Evolutionary conservation across 37 sponge, comb jelly and placozoan species (phyloP).

Genomic region (Spongilla lacustris): DNA sequence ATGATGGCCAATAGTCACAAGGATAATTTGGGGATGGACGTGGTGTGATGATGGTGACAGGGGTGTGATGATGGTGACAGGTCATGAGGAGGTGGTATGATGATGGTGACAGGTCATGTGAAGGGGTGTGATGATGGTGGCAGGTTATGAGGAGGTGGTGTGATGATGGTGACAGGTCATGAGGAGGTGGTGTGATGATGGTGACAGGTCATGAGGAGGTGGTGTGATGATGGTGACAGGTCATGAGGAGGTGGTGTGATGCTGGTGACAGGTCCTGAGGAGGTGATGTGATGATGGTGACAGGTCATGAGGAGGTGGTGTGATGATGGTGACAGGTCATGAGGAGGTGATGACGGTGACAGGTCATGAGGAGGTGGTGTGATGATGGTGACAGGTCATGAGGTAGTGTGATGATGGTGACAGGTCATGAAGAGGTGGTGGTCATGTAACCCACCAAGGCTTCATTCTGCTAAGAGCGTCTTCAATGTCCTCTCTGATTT

Average conservation of each 20-base stretch:
- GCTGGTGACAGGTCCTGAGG: not conserved
- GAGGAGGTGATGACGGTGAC: not conserved
- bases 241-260: not conserved
- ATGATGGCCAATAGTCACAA: too few relatives aligned
- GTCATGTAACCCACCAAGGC: conserved; percentile 77
- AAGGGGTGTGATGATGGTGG: not conserved
- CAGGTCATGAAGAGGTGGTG: too few relatives aligned
- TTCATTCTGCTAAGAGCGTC: conserved; percentile 86
- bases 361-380: not conserved
- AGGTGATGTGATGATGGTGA: not conserved
- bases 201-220: not conserved
- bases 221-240: not conserved
- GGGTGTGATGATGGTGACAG: not conserved
- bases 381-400: not conserved
- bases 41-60: not conserved
- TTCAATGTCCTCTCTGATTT: conserved; percentile 93
- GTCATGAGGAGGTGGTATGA: not conserved
- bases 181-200: not conserved
- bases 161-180: not conserved
- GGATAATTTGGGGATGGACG: too few relatives aligned
- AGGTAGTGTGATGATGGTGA: not conserved
- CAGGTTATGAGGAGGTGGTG: not conserved
- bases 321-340: not conserved
- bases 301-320: not conserved
- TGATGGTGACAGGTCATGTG: not conserved